A percentile compares a stretch with the other conserved stretches of the same genome.
Evolutionary conservation across 2,113 vertebrate species (phyloP).

Genomic region (Dissostichus mawsoni): DNA sequence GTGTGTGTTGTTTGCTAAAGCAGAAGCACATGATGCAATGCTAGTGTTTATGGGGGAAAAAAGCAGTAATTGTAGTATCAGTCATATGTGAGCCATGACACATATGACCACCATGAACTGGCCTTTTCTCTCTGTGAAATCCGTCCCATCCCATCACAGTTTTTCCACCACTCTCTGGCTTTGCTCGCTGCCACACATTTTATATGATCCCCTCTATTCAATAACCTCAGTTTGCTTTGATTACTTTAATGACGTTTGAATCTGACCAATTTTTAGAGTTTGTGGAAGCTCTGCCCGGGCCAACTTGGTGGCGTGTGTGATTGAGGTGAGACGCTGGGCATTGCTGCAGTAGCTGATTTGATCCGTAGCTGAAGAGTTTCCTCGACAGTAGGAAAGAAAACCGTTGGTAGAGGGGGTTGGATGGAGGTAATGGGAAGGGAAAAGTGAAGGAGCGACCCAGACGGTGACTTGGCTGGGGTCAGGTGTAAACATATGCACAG

Average conservation of each 20-base stretch:
- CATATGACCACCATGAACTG: conserved; percentile 67
- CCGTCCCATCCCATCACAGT: conserved; percentile 35
- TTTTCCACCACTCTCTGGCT: conserved; percentile 68
- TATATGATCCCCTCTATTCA: conserved; percentile 25
- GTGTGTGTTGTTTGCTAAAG: conserved; percentile 61
- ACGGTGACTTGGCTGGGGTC: conserved; percentile 78
- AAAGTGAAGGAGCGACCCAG: conserved; percentile 64
- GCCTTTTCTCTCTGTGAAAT: conserved; percentile 52
- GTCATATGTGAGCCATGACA: conserved; percentile 64
- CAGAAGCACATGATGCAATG: conserved; percentile 58
- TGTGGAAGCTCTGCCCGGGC: conserved; percentile 3
- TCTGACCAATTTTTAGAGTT: conserved; percentile 44
- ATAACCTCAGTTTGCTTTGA: conserved; percentile 68
- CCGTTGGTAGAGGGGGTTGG: conserved; percentile 2
- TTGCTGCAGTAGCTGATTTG: conserved; percentile 35
- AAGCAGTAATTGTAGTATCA: conserved; percentile 64
- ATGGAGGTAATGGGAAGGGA: conserved; percentile 41
- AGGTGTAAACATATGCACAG: conserved; percentile 89
- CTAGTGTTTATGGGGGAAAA: conserved; percentile 60
- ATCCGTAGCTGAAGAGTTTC: conserved; percentile 56
- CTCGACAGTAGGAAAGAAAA: conserved; percentile 77
- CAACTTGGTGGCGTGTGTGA: conserved; percentile 19
- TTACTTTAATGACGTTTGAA: conserved; percentile 62
- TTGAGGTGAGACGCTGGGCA: conserved; percentile 22
- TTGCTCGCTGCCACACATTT: conserved; percentile 36